phyloP scores from a whole-genome alignment of 2,888 invertebrate genomes.

The Tachina grossa region DNA sequence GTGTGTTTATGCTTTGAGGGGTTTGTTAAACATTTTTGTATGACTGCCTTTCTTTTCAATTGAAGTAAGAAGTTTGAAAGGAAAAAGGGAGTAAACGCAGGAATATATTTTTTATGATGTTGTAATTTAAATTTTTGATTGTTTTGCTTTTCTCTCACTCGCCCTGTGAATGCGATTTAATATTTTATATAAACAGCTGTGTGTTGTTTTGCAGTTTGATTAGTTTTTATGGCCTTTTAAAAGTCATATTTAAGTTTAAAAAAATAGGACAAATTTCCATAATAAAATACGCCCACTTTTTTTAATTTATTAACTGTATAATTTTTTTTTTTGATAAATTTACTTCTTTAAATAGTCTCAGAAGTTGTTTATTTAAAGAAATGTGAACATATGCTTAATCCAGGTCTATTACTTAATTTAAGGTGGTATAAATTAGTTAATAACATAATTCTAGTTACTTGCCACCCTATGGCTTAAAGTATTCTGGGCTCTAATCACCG shows the following conservation, averaged over 20 bases:
- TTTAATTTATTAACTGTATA: constrained; percentile 37
- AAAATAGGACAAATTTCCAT: constrained; percentile 63
- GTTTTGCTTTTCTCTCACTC: constrained; percentile 20
- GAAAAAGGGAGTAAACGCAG: neutral
- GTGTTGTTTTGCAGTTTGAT: constrained; percentile 66
- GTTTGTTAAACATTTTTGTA: constrained; percentile 16
- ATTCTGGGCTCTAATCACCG: too few species aligned
- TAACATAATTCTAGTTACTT: neutral
- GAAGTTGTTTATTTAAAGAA: constrained; percentile 17
- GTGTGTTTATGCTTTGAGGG: neutral
- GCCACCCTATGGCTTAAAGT: neutral
- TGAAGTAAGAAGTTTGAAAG: neutral
- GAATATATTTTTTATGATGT: constrained; percentile 61
- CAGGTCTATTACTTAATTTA: constrained; percentile 12
- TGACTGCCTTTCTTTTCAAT: constrained; percentile 9
- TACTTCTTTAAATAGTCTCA: neutral
- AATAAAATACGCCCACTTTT: constrained; percentile 64
- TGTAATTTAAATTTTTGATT: constrained; percentile 68
- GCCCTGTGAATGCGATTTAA: neutral
- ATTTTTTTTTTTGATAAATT: constrained; percentile 12
- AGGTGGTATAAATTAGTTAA: neutral
- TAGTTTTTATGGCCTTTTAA: constrained; percentile 62
- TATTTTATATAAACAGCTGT: constrained; percentile 62
- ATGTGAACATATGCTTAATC: constrained; percentile 51
- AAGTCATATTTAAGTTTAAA: constrained; percentile 58